A percentile compares a stretch with the other conserved stretches of the same genome.
Evolutionary conservation across 2,888 invertebrate genomes (phyloP).

Genomic region (Hanleya hanleyi): DNA sequence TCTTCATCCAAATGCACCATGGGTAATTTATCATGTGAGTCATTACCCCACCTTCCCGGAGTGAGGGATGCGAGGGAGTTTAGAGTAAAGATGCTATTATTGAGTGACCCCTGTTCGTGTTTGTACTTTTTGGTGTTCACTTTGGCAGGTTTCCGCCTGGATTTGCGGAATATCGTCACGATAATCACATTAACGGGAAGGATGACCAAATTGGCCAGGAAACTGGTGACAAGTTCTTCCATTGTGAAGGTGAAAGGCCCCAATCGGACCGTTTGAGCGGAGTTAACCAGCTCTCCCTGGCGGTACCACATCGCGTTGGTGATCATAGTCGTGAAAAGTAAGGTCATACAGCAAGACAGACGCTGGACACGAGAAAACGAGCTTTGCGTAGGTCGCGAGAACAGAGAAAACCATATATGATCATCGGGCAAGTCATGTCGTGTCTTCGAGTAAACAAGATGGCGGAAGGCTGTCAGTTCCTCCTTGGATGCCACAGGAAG

Average conservation of each 20-base stretch:
- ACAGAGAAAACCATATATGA: slow-evolving; percentile 75
- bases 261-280: slow-evolving; percentile 38
- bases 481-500: slow-evolving; percentile 68
- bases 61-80: background rate
- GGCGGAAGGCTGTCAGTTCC: slow-evolving; percentile 69
- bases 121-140: slow-evolving; percentile 15
- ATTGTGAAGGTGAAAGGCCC: slow-evolving; percentile 49
- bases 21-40: slow-evolving; percentile 4
- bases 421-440: slow-evolving; percentile 71
- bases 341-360: slow-evolving; percentile 49
- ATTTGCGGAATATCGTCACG: slow-evolving; percentile 45
- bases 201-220: slow-evolving; percentile 44
- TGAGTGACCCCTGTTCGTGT: background rate
- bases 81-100: background rate
- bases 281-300: slow-evolving; percentile 27
- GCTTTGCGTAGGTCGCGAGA: slow-evolving; percentile 72
- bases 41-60: background rate
- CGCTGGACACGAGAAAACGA: slow-evolving; percentile 71
- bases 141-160: slow-evolving; percentile 25
- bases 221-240: slow-evolving; percentile 47
- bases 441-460: slow-evolving; percentile 69
- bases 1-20: slow-evolving; percentile 4
- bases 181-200: slow-evolving; percentile 48
- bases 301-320: slow-evolving; percentile 55
- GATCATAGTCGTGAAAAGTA: slow-evolving; percentile 56